phyloP scores from a whole-genome alignment of 2,888 invertebrate genomes.

The Leptinotarsa peninsularis region DNA sequence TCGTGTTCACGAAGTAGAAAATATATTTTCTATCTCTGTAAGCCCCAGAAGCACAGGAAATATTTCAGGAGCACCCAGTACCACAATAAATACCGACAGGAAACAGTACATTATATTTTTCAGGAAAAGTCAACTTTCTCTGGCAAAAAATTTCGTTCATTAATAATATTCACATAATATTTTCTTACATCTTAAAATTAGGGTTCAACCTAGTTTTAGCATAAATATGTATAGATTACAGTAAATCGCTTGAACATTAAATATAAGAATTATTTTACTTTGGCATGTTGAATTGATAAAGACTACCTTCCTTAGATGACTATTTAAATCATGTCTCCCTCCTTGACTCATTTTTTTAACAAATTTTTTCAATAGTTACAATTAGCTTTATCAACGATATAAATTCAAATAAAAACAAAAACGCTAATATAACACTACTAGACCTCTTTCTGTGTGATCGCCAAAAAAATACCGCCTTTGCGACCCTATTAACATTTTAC shows the following conservation, averaged over 20 bases:
- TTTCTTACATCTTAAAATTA: slow-evolving; percentile 36
- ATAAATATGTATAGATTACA: slow-evolving; percentile 39
- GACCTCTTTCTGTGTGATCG: slow-evolving; percentile 11
- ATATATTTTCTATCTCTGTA: slow-evolving; percentile 19
- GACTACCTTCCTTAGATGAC: slow-evolving; percentile 36
- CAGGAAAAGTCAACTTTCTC: slow-evolving; percentile 61
- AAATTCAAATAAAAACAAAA: slow-evolving; percentile 12
- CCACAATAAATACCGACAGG: slow-evolving; percentile 19
- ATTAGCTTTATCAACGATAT: slow-evolving; percentile 24
- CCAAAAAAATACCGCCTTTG: slow-evolving; percentile 3
- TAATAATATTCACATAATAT: slow-evolving; percentile 47
- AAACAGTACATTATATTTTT: slow-evolving; percentile 24
- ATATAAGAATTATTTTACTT: slow-evolving; percentile 43
- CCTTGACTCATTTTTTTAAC: slow-evolving; percentile 28
- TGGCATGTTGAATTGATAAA: slow-evolving; percentile 44
- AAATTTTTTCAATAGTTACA: slow-evolving; percentile 29
- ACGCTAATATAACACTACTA: slow-evolving; percentile 19
- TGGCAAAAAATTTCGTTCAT: slow-evolving; percentile 57
- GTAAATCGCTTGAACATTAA: slow-evolving; percentile 42
- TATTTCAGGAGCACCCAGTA: slow-evolving; percentile 10
- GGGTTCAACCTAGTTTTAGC: slow-evolving; percentile 39
- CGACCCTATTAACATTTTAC: slow-evolving; percentile 8
- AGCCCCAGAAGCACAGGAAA: background rate
- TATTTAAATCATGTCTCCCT: slow-evolving; percentile 38
- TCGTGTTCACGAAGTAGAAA: slow-evolving; percentile 9